Percentiles rank a stretch among this genome's conserved stretches.
Evolutionary conservation across 1,140 invertebrate species (phyloP).

Genomic region (Drosophila arizonae): DNA sequence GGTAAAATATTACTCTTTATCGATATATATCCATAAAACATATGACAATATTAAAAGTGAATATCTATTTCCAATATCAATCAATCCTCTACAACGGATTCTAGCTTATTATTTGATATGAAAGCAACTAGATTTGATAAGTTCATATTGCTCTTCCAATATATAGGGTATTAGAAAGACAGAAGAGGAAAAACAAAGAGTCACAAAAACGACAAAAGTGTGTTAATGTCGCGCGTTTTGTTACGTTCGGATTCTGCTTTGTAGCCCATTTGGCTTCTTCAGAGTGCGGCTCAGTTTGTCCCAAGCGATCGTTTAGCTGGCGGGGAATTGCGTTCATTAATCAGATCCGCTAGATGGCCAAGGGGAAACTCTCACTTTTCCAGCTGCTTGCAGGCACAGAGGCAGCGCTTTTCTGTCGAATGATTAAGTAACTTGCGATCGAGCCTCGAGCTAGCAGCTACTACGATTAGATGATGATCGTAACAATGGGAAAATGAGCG

Average conservation of each 20-base stretch:
- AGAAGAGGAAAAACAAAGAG: not conserved
- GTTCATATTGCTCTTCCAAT: not conserved
- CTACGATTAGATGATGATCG: conserved; percentile 16
- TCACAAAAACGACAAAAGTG: conserved; percentile 28
- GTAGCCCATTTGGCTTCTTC: conserved; percentile 40
- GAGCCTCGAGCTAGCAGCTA: conserved; percentile 2
- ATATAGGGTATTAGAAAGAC: not conserved
- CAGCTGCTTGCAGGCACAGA: conserved; percentile 12
- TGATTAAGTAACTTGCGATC: conserved; percentile 39
- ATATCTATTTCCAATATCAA: no score
- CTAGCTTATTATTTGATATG: no score
- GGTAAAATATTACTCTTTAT: no score
- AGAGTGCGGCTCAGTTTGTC: conserved; percentile 19
- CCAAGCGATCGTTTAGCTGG: conserved; percentile 36
- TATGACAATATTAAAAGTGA: no score
- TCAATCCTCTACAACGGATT: no score
- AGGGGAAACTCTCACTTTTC: conserved; percentile 47
- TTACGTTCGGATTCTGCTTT: conserved; percentile 27
- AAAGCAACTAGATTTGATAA: no score
- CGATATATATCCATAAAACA: no score
- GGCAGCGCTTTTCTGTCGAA: conserved; percentile 20
- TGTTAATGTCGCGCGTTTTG: conserved; percentile 47
- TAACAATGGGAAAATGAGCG: conserved; percentile 20
- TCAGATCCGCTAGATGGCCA: conserved; percentile 1
- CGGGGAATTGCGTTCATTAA: conserved; percentile 16